phyloP scores from a whole-genome alignment of 2,888 invertebrate genomes.

The Andrena flavipes region DNA sequence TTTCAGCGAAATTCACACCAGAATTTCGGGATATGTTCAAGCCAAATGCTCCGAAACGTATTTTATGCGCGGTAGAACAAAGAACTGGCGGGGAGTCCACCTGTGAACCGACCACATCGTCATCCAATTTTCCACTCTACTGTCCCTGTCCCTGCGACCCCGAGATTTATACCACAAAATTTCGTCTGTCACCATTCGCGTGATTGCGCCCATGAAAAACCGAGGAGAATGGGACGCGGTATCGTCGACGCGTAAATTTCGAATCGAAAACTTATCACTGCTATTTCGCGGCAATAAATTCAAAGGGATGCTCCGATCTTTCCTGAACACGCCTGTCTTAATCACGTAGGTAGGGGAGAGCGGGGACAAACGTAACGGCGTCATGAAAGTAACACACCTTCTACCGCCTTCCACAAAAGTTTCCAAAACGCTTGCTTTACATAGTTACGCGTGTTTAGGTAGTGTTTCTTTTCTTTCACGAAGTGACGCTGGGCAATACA shows the following conservation, averaged over 20 bases:
- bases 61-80: constrained; percentile 38
- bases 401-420: too few species aligned
- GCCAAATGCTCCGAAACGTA: constrained; percentile 48
- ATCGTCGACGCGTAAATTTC: constrained; percentile 32
- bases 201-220: constrained; percentile 20
- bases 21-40: constrained; percentile 13
- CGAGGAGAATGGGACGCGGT: constrained; percentile 13
- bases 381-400: too few species aligned
- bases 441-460: too few species aligned
- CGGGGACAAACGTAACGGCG: too few species aligned
- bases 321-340: too few species aligned
- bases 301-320: neutral
- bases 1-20: neutral
- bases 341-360: too few species aligned
- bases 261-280: neutral
- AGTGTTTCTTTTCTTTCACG: too few species aligned
- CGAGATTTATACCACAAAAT: constrained; percentile 61
- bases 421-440: too few species aligned
- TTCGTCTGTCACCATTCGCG: constrained; percentile 43
- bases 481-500: too few species aligned
- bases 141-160: constrained; percentile 27
- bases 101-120: constrained; percentile 53
- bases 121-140: constrained; percentile 65
- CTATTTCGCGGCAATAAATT: neutral
- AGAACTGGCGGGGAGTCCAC: constrained; percentile 31